Percentiles rank a stretch among this genome's conserved stretches.
These are phyloP conservation scores for Ctenomys sociabilis DNA, from an alignment of 2,113 vertebrate species.

Conservation along the genomic window DNA sequence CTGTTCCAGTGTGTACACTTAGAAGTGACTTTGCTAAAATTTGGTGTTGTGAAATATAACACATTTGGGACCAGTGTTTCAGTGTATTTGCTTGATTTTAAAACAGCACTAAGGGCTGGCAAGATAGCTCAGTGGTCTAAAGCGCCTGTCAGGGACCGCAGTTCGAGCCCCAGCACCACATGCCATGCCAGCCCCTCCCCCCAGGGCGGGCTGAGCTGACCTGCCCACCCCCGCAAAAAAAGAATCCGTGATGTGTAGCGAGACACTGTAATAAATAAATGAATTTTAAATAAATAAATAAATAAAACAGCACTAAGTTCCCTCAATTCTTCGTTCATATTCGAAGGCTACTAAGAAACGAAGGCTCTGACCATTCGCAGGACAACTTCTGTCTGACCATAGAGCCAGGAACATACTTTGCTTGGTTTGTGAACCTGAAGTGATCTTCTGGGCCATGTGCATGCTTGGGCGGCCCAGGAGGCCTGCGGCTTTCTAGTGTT, in stretches of 20 bases:
- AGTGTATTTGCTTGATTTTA: not conserved
- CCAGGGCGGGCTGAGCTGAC: no score
- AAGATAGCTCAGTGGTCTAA: no score
- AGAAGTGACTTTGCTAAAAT: not conserved
- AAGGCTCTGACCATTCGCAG: not conserved
- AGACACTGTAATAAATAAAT: no score
- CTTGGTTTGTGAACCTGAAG: not conserved
- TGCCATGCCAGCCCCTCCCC: no score
- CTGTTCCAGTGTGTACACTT: not conserved
- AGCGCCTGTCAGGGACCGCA: no score
- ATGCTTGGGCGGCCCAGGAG: rapidly evolving
- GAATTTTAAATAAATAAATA: no score
- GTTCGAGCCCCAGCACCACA: no score
- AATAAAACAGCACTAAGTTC: not conserved
- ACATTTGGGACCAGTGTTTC: not conserved
- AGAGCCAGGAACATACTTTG: not conserved
- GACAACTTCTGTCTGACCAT: not conserved
- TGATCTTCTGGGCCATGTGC: not conserved
- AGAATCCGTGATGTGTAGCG: no score
- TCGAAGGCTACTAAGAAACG: not conserved
- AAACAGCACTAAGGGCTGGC: not conserved
- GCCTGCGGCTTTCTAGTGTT: not conserved
- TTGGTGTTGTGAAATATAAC: not conserved
- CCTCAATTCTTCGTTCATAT: not conserved
- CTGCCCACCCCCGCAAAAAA: no score